Evolutionary conservation across 2,113 vertebrate species (phyloP), one percentile per base, ranked within the genome.

Genomic region (Xiphophorus couchianus): DNA sequence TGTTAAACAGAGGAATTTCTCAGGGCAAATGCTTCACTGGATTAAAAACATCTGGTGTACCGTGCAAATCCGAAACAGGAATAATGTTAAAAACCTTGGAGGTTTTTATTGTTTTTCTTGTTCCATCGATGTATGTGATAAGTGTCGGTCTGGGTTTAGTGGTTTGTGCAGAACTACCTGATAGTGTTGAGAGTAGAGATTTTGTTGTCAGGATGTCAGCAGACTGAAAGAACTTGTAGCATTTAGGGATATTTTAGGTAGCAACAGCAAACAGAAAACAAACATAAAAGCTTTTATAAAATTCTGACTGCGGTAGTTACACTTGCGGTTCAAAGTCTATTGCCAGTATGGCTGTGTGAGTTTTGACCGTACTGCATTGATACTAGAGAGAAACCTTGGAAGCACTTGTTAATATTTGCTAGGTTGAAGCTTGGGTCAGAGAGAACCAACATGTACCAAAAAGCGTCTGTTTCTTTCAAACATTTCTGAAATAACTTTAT

Each of bases 41-140:
- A 93, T 90, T 88, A 62, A 88, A 92, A 91, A 87, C 91, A 91
- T 92, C 91, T 93, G 91, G 69, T 69, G 14, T 54, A 77, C 80
- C 29, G 62, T 81, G 85, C 68, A 74, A 51, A 74, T 74, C 51
- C 30, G 19, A 54, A 74, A 82, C 39, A 76, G 69, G 60, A 12
- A 69, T 69, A 62, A 48, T 33, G 48, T 35, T 69, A 28, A 64
- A 66, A 66, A 6, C 61, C 54, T 69, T 76, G 62, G 12, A 83
- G 13, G 68, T 70, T 76, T 77, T 37, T 28, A 25, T 72, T 44
- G 30, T 76, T 11, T 48, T 22, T 80, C n/a, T 39, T 76, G 29
- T 51, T 70, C 2, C 29, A 2, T 9, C 71, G 6, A 54, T 51
- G 1, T 25, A 54, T 54, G 48, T 54, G 48, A 1, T 51, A 54